A percentile compares a stretch with the other conserved stretches of the same genome.
phyloP scores from a whole-genome alignment of 1,140 invertebrate species.

The Zaprionus tsacasi region DNA sequence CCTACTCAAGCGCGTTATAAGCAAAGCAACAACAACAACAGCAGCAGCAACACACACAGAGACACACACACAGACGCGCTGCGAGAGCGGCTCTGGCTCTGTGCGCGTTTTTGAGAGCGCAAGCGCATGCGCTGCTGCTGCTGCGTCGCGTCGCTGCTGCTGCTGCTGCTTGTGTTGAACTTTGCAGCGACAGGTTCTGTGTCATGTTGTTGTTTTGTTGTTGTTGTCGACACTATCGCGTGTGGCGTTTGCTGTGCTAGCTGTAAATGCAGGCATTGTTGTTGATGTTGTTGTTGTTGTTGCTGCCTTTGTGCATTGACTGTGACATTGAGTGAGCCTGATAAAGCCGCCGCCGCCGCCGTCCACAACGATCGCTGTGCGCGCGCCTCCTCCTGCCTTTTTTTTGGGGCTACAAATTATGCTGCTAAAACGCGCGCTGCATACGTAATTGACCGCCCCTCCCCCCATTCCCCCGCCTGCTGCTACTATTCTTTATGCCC shows the following conservation, averaged over 20 bases:
- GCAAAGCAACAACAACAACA: slow-evolving; percentile 62
- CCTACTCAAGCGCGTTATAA: slow-evolving; percentile 84
- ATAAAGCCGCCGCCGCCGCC: slow-evolving; percentile 35
- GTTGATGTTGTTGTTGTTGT: slow-evolving; percentile 42
- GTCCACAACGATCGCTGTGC: background rate
- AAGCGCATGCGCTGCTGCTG: slow-evolving; percentile 60
- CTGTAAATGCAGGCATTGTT: slow-evolving; percentile 66
- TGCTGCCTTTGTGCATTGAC: slow-evolving; percentile 72
- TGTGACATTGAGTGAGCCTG: slow-evolving; percentile 71
- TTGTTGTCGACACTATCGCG: slow-evolving; percentile 62
- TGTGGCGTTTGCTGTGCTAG: slow-evolving; percentile 57
- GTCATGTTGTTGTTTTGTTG: slow-evolving; percentile 60
- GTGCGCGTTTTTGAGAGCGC: slow-evolving; percentile 56
- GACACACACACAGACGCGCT: slow-evolving; percentile 22
- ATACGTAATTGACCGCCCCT: background rate
- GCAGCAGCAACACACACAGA: slow-evolving; percentile 25
- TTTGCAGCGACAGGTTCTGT: slow-evolving; percentile 75
- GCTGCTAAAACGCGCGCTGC: background rate
- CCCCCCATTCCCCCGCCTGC: too few species aligned
- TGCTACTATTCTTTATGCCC: background rate
- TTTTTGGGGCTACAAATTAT: background rate
- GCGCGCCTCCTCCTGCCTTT: background rate
- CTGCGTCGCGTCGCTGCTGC: slow-evolving; percentile 38
- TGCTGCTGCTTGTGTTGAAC: slow-evolving; percentile 62
- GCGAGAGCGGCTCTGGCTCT: slow-evolving; percentile 33